phyloP scores from a whole-genome alignment of 2,888 invertebrate species.

The Trachelus tabidus region DNA sequence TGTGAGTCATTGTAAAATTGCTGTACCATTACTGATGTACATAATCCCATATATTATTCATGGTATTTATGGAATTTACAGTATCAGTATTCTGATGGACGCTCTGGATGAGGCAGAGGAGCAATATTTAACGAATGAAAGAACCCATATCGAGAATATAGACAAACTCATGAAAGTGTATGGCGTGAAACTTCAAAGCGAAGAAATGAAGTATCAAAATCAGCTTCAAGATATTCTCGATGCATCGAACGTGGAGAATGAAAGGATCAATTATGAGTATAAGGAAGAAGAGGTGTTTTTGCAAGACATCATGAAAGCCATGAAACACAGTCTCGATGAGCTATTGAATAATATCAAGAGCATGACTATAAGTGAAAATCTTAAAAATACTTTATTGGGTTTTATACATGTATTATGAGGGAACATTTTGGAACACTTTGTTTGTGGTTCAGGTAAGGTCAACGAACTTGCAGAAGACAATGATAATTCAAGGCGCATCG shows the following conservation, averaged over 20 bases:
- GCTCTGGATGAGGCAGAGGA: constrained; percentile 62
- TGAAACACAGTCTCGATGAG: constrained; percentile 31
- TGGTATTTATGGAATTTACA: constrained; percentile 10
- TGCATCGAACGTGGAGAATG: constrained; percentile 19
- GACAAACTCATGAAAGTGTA: constrained; percentile 59
- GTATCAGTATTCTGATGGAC: constrained; percentile 62
- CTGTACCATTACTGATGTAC: not conserved
- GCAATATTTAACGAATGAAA: constrained; percentile 61
- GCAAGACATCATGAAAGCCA: constrained; percentile 29
- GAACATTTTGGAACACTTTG: not conserved
- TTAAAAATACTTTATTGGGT: not conserved
- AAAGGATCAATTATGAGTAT: constrained; percentile 25
- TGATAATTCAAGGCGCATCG: constrained; percentile 36
- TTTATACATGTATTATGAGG: not conserved
- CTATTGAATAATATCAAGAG: constrained; percentile 27
- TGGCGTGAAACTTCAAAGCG: constrained; percentile 42
- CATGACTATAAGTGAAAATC: constrained; percentile 35
- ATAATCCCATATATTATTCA: not conserved
- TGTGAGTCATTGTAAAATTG: not conserved
- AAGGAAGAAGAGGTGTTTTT: constrained; percentile 33
- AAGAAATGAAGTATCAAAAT: constrained; percentile 30
- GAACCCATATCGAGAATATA: constrained; percentile 61
- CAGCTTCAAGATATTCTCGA: constrained; percentile 31
- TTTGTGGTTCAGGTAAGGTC: constrained; percentile 34
- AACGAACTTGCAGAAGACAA: constrained; percentile 55